Conservation (phyloP, 1,140 invertebrate genomes). For the Danaus plexippus region DNA sequence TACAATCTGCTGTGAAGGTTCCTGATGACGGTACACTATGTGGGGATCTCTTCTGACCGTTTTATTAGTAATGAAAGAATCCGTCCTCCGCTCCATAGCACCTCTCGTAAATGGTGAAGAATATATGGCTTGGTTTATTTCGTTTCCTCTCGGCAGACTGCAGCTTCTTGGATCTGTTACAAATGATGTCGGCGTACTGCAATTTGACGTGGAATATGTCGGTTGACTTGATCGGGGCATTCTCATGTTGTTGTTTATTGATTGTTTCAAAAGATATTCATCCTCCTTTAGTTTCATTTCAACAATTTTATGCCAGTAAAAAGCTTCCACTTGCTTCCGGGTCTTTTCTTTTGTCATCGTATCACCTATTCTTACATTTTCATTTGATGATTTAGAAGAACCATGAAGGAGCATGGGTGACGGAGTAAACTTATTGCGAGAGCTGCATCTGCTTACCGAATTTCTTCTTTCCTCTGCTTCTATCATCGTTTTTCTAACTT, state of each 20-base stretch:
- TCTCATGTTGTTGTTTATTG: constrained; percentile 31
- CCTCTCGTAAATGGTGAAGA: constrained; percentile 39
- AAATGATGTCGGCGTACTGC: constrained; percentile 44
- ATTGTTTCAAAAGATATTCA: constrained; percentile 59
- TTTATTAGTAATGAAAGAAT: constrained; percentile 39
- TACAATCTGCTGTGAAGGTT: no score
- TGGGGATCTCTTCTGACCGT: no score
- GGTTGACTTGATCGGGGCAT: constrained; percentile 19
- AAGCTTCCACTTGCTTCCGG: constrained; percentile 72
- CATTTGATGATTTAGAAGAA: constrained; percentile 11
- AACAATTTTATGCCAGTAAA: constrained; percentile 75
- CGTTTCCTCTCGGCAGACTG: constrained; percentile 40
- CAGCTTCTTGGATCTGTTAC: constrained; percentile 34
- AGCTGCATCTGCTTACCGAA: constrained; percentile 37
- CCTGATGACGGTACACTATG: no score
- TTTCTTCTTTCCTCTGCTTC: constrained; percentile 57
- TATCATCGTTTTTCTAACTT: constrained; percentile 50
- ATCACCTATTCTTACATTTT: constrained; percentile 25
- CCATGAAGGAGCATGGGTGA: constrained; percentile 21
- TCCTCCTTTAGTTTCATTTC: constrained; percentile 73
- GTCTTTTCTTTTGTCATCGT: constrained; percentile 54
- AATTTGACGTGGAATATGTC: constrained; percentile 32
- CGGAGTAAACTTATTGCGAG: constrained; percentile 33
- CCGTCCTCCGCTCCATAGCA: constrained; percentile 46
- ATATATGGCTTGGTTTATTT: constrained; percentile 36